These are phyloP conservation scores for Ethmia dodecea DNA, from an alignment of 2,888 invertebrate genomes.

Conservation along the genomic window DNA sequence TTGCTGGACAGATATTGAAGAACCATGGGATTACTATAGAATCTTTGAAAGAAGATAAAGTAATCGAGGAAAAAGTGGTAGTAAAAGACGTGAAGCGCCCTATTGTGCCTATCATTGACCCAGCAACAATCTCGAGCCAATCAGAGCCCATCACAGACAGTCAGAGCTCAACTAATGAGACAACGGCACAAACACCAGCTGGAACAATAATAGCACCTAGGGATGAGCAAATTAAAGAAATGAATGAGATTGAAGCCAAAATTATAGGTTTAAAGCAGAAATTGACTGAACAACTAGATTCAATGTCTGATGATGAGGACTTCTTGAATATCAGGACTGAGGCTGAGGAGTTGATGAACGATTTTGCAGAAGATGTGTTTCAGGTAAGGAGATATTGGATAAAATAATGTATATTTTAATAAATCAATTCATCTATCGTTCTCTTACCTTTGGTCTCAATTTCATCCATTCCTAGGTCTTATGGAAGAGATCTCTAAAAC, in stretches of 20 bases:
- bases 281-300: constrained; percentile 65
- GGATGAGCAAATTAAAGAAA: constrained; percentile 58
- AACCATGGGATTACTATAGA: constrained; percentile 62
- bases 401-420: too few species aligned
- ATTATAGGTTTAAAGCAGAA: constrained; percentile 72
- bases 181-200: constrained; percentile 31
- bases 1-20: constrained; percentile 79
- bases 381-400: too few species aligned
- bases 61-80: constrained; percentile 36
- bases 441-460: too few species aligned
- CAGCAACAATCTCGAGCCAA: constrained; percentile 50
- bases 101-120: constrained; percentile 64
- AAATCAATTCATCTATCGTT: too few species aligned
- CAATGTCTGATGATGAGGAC: constrained; percentile 81
- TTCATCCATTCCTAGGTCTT: too few species aligned
- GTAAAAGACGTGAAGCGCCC: constrained; percentile 45
- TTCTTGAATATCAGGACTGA: constrained; percentile 81
- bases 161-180: constrained; percentile 52
- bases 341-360: constrained; percentile 75
- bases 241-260: constrained; percentile 78
- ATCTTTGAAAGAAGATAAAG: constrained; percentile 37
- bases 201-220: constrained; percentile 23
- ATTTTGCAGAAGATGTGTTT: constrained; percentile 69
- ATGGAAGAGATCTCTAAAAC: too few species aligned
- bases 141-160: constrained; percentile 16